Percentiles rank a stretch among this genome's conserved stretches.
Evolutionary conservation across 2,113 vertebrate species (phyloP).

Genomic region (Xenotilapia longispinis): DNA sequence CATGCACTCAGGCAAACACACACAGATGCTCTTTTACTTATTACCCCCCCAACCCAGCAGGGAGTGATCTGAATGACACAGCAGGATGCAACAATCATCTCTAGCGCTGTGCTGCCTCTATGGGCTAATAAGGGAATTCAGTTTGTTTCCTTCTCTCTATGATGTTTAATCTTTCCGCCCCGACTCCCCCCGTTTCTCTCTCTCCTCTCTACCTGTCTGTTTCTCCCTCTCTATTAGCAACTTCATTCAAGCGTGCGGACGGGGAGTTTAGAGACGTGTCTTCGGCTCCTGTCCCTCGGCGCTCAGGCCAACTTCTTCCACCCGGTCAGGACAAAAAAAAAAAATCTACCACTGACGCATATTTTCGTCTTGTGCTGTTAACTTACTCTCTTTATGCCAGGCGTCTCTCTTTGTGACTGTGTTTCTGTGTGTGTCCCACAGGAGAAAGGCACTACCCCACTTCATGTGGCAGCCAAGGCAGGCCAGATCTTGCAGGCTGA

Average conservation of each 20-base stretch:
- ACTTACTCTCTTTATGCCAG: neutral
- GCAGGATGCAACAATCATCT: constrained; percentile 44
- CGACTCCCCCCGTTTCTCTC: neutral
- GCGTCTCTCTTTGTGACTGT: neutral
- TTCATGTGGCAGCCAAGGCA: constrained; percentile 94
- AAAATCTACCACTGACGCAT: neutral
- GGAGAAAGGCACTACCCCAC: constrained; percentile 95
- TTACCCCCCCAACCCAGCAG: neutral
- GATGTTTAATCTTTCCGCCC: neutral
- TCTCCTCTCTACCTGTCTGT: neutral
- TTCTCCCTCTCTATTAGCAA: constrained; percentile 73
- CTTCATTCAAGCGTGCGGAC: constrained; percentile 96
- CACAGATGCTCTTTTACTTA: neutral
- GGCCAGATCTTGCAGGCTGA: constrained; percentile 95
- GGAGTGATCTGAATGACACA: constrained; percentile 44
- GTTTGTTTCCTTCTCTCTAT: neutral
- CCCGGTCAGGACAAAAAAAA: constrained; percentile 71
- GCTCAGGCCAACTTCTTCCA: constrained; percentile 99
- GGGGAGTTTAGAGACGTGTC: constrained; percentile 95
- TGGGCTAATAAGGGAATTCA: constrained; percentile 19
- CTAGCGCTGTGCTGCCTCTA: neutral
- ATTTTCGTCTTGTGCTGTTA: neutral
- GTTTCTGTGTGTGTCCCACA: constrained; percentile 28
- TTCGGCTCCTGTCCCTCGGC: constrained; percentile 91
- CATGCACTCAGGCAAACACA: neutral